Conservation (phyloP, 1,140 invertebrate species). For the Venturia canescens region DNA sequence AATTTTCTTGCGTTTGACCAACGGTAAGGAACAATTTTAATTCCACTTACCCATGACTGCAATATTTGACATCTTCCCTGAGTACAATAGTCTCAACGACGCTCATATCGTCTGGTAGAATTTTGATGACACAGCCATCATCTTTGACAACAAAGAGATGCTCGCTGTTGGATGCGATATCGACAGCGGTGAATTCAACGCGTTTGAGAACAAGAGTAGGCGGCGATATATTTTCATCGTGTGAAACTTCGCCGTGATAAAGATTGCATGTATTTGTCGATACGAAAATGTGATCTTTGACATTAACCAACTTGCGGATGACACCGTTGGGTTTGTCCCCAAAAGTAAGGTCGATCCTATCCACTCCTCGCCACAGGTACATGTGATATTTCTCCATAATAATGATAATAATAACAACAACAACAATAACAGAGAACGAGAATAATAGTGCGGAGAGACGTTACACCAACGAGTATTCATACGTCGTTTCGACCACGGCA, state of each 20-base stretch:
- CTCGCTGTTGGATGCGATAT: slow-evolving; percentile 80
- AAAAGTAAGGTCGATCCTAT: slow-evolving; percentile 65
- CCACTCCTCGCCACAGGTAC: slow-evolving; percentile 70
- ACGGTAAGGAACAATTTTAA: slow-evolving; percentile 40
- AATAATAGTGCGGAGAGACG: background rate
- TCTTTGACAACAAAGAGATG: slow-evolving; percentile 81
- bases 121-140: slow-evolving; percentile 80
- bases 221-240: slow-evolving; percentile 42
- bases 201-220: slow-evolving; percentile 58
- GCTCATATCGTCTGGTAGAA: slow-evolving; percentile 76
- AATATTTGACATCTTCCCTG: slow-evolving; percentile 81
- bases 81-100: slow-evolving; percentile 80
- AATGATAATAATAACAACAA: slow-evolving; percentile 36
- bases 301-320: slow-evolving; percentile 66
- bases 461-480: slow-evolving; percentile 33
- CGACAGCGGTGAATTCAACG: slow-evolving; percentile 73
- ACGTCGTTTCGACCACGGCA: slow-evolving; percentile 51
- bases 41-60: slow-evolving; percentile 78
- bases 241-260: slow-evolving; percentile 66
- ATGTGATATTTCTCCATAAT: slow-evolving; percentile 66
- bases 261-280: slow-evolving; percentile 66
- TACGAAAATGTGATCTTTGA: slow-evolving; percentile 69
- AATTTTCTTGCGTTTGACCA: background rate
- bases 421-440: background rate
- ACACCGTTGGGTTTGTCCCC: slow-evolving; percentile 64